These are phyloP conservation scores for Drosophila kanapiae DNA, from an alignment of 1,140 invertebrate species.

Conservation along the genomic window DNA sequence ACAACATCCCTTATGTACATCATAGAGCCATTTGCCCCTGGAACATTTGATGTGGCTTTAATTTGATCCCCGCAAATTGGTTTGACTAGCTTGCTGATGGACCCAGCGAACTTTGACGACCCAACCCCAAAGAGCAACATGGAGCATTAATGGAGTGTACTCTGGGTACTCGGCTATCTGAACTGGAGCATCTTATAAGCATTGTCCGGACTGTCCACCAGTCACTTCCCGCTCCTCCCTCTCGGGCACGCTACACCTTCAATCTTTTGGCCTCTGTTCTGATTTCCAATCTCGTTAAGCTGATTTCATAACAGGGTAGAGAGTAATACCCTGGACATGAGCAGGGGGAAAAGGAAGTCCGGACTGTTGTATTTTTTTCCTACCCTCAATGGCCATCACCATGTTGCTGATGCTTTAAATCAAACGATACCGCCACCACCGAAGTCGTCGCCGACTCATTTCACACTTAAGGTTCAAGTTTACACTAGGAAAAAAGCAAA, in stretches of 20 bases:
- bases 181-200: conserved; percentile 49
- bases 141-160: conserved; percentile 60
- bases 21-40: conserved; percentile 14
- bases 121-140: conserved; percentile 52
- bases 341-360: background rate
- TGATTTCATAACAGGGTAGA: conserved; percentile 77
- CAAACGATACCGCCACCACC: conserved; percentile 61
- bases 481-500: background rate
- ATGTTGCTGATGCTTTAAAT: conserved; percentile 72
- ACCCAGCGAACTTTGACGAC: conserved; percentile 40
- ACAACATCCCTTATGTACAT: conserved; percentile 4
- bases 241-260: conserved; percentile 20
- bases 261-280: conserved; percentile 55
- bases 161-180: conserved; percentile 35
- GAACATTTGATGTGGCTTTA: conserved; percentile 61
- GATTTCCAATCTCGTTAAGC: conserved; percentile 81
- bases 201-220: conserved; percentile 47
- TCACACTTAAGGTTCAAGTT: conserved; percentile 68
- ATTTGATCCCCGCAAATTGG: conserved; percentile 77
- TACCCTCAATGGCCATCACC: conserved; percentile 23
- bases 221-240: conserved; percentile 1
- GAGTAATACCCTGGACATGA: conserved; percentile 23
- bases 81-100: conserved; percentile 63
- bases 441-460: conserved; percentile 42
- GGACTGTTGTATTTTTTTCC: conserved; percentile 28